Evolutionary conservation across 2,888 invertebrate genomes (phyloP), one percentile per base, ranked within the genome.

Genomic region (Lasioglossum vierecki): DNA sequence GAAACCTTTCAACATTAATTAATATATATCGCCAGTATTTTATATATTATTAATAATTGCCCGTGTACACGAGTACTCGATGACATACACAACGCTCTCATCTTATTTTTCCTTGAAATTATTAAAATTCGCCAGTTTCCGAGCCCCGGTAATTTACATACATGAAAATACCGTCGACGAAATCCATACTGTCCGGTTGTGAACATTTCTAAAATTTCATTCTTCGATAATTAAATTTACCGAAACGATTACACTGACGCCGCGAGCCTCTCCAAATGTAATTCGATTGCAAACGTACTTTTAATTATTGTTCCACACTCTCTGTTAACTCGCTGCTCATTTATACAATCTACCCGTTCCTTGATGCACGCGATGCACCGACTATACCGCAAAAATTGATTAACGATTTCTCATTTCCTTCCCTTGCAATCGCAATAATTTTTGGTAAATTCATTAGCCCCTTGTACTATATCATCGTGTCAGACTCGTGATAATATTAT

Each of bases 211-310:
- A 74, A 76, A 76, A 84, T 76, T 80, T 66, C 71, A 75, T 63
- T 74, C 78, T 35, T 26, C 71, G 11, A 63, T 84, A 84, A 82
- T 84, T 84, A 75, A 84, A 83, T 78, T 78, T 53, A 71, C 53
- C 60, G n/a, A 75, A 75, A 84, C 78, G 83, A 83, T 84, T 83
- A 84, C 46, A 79, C 18, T 11, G 49, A 60, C 53, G 44, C 68
- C 35, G 9, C 18, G 60, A 46, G 74, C 53, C 77, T 18, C 49
- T 22, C 44, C 41, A 26, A 75, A 75, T 78, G 70, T 82, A 78
- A 84, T 78, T 53, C 74, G 77, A 84, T 49, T 63, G n/a, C 35
- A 18, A 49, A 75, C 74, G 35, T 39, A 84, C 78, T 74, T 84
- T 78, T 78, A 84, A 84, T 78, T 84, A 84, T 71, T 53, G 74